Evolutionary conservation across 2,113 vertebrate genomes (phyloP).

Genomic region (Pterocles burchelli): DNA sequence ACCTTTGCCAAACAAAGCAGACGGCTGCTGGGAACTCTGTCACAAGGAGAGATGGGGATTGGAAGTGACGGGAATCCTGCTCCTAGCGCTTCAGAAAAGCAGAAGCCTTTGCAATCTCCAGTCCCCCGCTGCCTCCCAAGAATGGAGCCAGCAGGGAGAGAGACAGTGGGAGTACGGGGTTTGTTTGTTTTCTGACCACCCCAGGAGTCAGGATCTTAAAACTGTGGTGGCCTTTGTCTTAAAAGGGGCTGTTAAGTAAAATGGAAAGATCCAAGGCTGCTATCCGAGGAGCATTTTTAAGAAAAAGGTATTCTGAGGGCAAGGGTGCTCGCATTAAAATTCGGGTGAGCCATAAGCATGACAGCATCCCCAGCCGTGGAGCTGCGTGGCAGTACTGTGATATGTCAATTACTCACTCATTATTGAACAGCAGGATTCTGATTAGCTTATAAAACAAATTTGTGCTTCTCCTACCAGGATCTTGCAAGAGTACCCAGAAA

Average conservation of each 20-base stretch:
- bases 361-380: background rate
- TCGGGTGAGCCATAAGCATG: background rate
- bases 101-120: constrained; percentile 39
- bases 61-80: constrained; percentile 41
- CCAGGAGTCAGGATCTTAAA: constrained; percentile 42
- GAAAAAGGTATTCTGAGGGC: constrained; percentile 26
- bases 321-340: background rate
- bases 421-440: constrained; percentile 66
- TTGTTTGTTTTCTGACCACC: constrained; percentile 64
- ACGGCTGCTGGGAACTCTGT: background rate
- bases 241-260: constrained; percentile 12
- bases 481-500: constrained; percentile 35
- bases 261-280: background rate
- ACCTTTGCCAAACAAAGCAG: background rate
- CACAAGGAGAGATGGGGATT: background rate
- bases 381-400: background rate
- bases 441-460: constrained; percentile 67
- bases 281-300: background rate
- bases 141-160: constrained; percentile 60
- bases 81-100: constrained; percentile 29
- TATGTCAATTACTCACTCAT: constrained; percentile 70
- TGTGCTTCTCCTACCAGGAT: constrained; percentile 53
- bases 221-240: constrained; percentile 13
- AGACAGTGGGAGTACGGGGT: background rate
- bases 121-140: constrained; percentile 40